Evolutionary conservation across 2,113 vertebrate species (phyloP).

Genomic region (Ancistrus triradiatus): DNA sequence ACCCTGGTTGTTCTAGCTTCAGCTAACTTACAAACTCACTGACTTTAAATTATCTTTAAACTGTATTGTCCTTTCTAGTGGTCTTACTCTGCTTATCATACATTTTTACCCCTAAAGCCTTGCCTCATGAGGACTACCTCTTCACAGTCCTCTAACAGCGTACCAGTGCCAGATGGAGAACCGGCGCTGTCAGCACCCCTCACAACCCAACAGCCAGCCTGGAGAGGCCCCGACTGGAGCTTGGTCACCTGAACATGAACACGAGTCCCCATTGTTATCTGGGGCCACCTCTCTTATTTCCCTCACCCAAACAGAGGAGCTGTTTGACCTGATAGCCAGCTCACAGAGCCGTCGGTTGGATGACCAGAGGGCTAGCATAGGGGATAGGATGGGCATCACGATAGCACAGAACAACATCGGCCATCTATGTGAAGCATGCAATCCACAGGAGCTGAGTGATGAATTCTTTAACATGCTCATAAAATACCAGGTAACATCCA

Average conservation of each 20-base stretch:
- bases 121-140: slow-evolving; percentile 77
- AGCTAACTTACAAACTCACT: too few relatives aligned
- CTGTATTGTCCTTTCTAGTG: too few relatives aligned
- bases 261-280: slow-evolving; percentile 28
- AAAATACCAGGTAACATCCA: slow-evolving; percentile 76
- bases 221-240: slow-evolving; percentile 45
- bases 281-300: slow-evolving; percentile 61
- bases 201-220: slow-evolving; percentile 55
- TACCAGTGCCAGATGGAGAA: slow-evolving; percentile 84
- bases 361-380: slow-evolving; percentile 79
- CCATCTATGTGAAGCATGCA: slow-evolving; percentile 70
- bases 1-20: too few relatives aligned
- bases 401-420: slow-evolving; percentile 77
- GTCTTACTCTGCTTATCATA: slow-evolving; percentile 7
- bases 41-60: too few relatives aligned
- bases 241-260: slow-evolving; percentile 11
- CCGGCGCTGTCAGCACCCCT: slow-evolving; percentile 74
- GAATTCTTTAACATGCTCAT: slow-evolving; percentile 90
- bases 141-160: slow-evolving; percentile 76
- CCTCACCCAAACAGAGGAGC: slow-evolving; percentile 78
- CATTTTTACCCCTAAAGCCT: slow-evolving; percentile 59
- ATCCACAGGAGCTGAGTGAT: slow-evolving; percentile 74
- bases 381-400: slow-evolving; percentile 73
- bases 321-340: slow-evolving; percentile 83
- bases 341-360: slow-evolving; percentile 82